Evolutionary conservation across 2,113 vertebrate genomes (phyloP).

Genomic region (Bubo bubo): DNA sequence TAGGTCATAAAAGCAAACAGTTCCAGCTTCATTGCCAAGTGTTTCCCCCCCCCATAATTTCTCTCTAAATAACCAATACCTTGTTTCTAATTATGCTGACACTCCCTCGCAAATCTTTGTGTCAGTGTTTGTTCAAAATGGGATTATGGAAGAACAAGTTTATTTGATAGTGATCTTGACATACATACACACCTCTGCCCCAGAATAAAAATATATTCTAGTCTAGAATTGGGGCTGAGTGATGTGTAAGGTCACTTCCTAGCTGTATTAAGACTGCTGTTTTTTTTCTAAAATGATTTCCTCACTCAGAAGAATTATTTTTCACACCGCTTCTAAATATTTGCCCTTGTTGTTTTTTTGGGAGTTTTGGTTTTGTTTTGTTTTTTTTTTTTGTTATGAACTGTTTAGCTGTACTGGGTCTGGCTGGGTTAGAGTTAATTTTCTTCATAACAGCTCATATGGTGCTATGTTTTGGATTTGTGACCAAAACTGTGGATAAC

Average conservation of each 20-base stretch:
- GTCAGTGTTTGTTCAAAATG: not conserved
- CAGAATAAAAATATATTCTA: not conserved
- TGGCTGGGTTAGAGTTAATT: not conserved
- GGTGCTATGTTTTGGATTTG: not conserved
- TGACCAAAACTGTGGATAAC: not conserved
- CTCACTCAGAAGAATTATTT: not conserved
- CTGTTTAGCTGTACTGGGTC: not conserved
- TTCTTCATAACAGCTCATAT: not conserved
- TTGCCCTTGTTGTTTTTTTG: not conserved
- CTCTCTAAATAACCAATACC: not conserved
- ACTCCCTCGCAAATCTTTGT: not conserved
- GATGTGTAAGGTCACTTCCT: not conserved
- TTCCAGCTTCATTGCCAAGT: not conserved
- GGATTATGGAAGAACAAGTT: not conserved
- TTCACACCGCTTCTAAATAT: not conserved
- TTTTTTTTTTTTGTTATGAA: not conserved
- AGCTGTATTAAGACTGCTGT: not conserved
- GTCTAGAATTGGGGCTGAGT: not conserved
- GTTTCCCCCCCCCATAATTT: not conserved
- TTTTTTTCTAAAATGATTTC: not conserved
- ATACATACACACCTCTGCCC: not conserved
- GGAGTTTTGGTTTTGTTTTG: no score
- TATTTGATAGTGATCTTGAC: not conserved
- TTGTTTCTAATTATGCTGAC: not conserved
- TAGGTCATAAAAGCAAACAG: not conserved